phyloP scores from a whole-genome alignment of 2,888 invertebrate genomes.

The Ferdinandea cuprea region DNA sequence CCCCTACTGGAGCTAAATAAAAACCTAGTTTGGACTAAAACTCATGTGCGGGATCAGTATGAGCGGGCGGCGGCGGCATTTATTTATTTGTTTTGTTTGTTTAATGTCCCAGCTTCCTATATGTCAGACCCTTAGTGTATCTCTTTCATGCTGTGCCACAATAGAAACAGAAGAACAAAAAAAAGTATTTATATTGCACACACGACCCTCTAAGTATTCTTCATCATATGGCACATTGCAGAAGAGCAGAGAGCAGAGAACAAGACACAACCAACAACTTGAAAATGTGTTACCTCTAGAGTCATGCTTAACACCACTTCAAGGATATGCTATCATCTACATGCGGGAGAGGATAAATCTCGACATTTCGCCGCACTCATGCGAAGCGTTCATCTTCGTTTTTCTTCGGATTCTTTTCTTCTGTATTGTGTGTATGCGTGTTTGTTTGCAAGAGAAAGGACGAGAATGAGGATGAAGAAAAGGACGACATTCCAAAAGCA shows the following conservation, averaged over 20 bases:
- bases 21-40: not conserved
- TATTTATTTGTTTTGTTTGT: conserved; percentile 32
- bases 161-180: conserved; percentile 2
- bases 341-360: conserved; percentile 58
- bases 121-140: not conserved
- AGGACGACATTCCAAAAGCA: not conserved
- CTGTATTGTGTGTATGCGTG: not conserved
- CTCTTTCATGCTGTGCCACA: conserved; percentile 3
- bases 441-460: too few species aligned
- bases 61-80: conserved; percentile 5
- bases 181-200: conserved; percentile 4
- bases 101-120: conserved; percentile 5
- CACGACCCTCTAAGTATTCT: conserved; percentile 31
- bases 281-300: conserved; percentile 69
- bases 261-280: conserved; percentile 26
- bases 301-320: conserved; percentile 68
- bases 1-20: not conserved
- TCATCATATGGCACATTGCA: conserved; percentile 16
- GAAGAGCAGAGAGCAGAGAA: conserved; percentile 5
- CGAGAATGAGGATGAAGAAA: too few species aligned
- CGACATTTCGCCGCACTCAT: conserved; percentile 25
- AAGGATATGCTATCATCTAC: conserved; percentile 55
- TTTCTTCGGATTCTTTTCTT: conserved; percentile 20
- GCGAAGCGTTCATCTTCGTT: conserved; percentile 4
- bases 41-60: not conserved